Evolutionary conservation across 2,888 invertebrate species (phyloP).

Genomic region (Eugnorisma glareosa): DNA sequence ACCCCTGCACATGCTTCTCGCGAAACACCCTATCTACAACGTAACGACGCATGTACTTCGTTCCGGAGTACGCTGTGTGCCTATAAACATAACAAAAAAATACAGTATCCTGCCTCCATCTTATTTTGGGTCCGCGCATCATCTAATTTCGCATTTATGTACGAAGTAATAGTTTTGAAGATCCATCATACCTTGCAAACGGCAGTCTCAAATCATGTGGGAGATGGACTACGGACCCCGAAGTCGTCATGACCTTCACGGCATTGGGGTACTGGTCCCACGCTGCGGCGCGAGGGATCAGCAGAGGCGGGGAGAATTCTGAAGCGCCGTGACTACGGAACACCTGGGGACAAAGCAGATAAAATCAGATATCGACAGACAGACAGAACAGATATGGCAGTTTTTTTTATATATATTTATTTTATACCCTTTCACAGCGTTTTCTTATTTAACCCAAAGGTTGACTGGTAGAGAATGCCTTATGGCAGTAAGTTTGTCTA

Average conservation of each 20-base stretch:
- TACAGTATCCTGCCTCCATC: too few species aligned
- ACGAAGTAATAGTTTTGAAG: background rate
- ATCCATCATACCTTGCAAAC: slow-evolving; percentile 83
- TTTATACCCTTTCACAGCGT: too few species aligned
- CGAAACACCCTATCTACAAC: slow-evolving; percentile 96
- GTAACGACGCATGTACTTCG: slow-evolving; percentile 95
- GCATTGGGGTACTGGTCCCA: slow-evolving; percentile 91
- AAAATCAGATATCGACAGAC: too few species aligned
- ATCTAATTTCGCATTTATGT: background rate
- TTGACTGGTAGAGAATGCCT: too few species aligned
- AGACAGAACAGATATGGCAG: too few species aligned
- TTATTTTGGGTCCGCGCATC: too few species aligned
- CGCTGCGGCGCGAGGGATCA: slow-evolving; percentile 93
- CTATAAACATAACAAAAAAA: slow-evolving; percentile 72
- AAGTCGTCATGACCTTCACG: slow-evolving; percentile 96
- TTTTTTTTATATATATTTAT: too few species aligned
- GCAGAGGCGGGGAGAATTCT: slow-evolving; percentile 94
- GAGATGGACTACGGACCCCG: slow-evolving; percentile 95
- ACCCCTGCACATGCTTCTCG: slow-evolving; percentile 94
- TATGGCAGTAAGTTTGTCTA: too few species aligned
- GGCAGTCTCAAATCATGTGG: slow-evolving; percentile 95
- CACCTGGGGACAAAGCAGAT: slow-evolving; percentile 80
- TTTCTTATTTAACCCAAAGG: too few species aligned
- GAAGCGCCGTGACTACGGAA: slow-evolving; percentile 95
- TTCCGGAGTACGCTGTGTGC: slow-evolving; percentile 94